phyloP scores from a whole-genome alignment of 2,888 invertebrate genomes.

The Mythimna albipuncta region DNA sequence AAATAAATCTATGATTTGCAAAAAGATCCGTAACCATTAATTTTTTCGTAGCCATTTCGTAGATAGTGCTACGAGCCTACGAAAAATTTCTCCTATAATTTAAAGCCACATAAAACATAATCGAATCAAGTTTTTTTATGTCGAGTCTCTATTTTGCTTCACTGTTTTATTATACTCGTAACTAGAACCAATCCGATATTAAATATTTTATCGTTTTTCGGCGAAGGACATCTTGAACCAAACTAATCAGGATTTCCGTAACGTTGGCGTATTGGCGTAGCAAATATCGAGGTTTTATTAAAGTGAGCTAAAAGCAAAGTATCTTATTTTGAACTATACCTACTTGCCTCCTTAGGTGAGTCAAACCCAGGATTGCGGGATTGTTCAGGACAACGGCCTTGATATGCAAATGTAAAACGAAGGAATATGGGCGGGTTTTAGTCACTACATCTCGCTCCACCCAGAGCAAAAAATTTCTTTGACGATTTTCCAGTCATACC shows the following conservation, averaged over 20 bases:
- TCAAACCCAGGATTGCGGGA: not conserved
- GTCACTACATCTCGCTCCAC: no score
- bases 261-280: not conserved
- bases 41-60: slow-evolving; percentile 20
- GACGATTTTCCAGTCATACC: no score
- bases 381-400: no score
- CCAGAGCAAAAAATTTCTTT: no score
- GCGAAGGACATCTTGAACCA: slow-evolving; percentile 22
- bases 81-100: not conserved
- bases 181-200: not conserved
- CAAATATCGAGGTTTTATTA: not conserved
- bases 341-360: not conserved
- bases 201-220: slow-evolving; percentile 5
- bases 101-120: not conserved
- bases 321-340: not conserved
- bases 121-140: not conserved
- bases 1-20: no score
- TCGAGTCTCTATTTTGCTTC: not conserved
- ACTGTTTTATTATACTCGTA: not conserved
- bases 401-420: no score
- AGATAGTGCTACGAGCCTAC: slow-evolving; percentile 1
- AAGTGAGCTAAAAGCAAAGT: not conserved
- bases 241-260: slow-evolving; percentile 35
- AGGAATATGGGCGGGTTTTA: no score
- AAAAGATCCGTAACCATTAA: not conserved